Evolutionary conservation across 2,113 vertebrate genomes (phyloP).

Genomic region (Zonotrichia leucophrys): DNA sequence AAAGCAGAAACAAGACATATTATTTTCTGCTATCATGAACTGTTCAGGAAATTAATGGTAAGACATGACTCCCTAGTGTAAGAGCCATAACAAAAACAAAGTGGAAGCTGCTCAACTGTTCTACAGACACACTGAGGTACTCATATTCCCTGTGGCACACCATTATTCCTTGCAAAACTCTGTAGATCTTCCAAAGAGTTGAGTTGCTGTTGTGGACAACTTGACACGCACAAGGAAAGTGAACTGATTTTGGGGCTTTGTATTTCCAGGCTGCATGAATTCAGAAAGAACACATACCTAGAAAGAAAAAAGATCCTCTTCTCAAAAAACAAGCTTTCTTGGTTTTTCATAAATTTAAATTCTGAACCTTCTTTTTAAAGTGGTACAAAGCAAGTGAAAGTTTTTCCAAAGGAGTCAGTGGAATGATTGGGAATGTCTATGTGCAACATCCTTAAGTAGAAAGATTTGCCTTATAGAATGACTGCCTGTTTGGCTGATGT

Average conservation of each 20-base stretch:
- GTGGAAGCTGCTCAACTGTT: background rate
- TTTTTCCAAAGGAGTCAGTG: background rate
- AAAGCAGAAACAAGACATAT: background rate
- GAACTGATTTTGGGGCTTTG: slow-evolving; percentile 49
- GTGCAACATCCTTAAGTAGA: background rate
- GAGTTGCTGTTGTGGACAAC: slow-evolving; percentile 78
- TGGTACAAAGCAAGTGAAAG: background rate
- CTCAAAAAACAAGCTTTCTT: background rate
- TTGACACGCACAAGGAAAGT: slow-evolving; percentile 74
- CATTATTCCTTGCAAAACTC: slow-evolving; percentile 77
- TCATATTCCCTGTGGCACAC: slow-evolving; percentile 55
- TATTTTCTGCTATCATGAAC: background rate
- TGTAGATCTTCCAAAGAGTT: slow-evolving; percentile 76
- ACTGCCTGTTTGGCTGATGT: background rate
- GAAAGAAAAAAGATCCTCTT: background rate
- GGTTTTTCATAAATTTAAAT: background rate
- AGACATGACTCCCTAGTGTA: background rate
- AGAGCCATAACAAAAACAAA: background rate
- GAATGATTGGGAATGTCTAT: background rate
- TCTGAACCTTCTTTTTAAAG: background rate
- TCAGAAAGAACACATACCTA: slow-evolving; percentile 81
- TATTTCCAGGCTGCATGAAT: slow-evolving; percentile 70
- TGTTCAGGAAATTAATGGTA: background rate
- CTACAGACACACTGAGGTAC: background rate
- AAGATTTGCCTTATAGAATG: background rate